Evolutionary conservation across 1,140 invertebrate species (phyloP).

Genomic region (Drosophila lacteicornis): DNA sequence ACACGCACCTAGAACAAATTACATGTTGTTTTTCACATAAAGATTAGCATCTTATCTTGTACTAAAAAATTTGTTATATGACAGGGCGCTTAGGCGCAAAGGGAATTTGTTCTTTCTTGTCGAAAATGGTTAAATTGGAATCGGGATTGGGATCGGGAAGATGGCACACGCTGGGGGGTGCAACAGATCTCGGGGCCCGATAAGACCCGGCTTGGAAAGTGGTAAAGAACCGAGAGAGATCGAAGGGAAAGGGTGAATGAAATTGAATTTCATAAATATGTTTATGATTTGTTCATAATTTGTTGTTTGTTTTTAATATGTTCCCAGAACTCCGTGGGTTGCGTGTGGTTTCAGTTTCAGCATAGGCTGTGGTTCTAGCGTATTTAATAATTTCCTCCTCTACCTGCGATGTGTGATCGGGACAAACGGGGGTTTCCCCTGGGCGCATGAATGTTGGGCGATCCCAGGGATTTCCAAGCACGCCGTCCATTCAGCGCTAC

Average conservation of each 20-base stretch:
- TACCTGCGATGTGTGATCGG: conserved; percentile 50
- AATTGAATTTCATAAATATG: conserved; percentile 77
- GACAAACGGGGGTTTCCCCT: conserved; percentile 61
- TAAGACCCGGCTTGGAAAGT: conserved; percentile 47
- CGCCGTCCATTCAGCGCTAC: conserved; percentile 45
- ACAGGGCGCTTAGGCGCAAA: conserved; percentile 75
- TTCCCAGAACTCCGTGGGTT: conserved; percentile 55
- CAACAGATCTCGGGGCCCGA: conserved; percentile 56
- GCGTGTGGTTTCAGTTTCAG: conserved; percentile 50
- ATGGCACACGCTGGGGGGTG: conserved; percentile 83
- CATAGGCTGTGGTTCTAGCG: background rate
- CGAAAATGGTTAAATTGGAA: conserved; percentile 50
- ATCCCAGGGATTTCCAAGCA: conserved; percentile 56
- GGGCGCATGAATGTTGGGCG: conserved; percentile 39
- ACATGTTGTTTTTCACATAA: conserved; percentile 84
- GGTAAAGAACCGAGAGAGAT: conserved; percentile 10
- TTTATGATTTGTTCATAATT: conserved; percentile 79
- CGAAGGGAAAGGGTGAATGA: conserved; percentile 63
- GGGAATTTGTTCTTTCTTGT: conserved; percentile 51
- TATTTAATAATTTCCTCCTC: conserved; percentile 19
- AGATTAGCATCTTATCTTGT: conserved; percentile 81
- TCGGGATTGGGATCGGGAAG: conserved; percentile 34
- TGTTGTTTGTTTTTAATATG: conserved; percentile 68
- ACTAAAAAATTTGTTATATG: conserved; percentile 81
- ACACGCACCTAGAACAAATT: conserved; percentile 69